These are phyloP conservation scores for Pterocles orientalis DNA, from an alignment of 2,113 vertebrate species.

Conservation along the genomic window DNA sequence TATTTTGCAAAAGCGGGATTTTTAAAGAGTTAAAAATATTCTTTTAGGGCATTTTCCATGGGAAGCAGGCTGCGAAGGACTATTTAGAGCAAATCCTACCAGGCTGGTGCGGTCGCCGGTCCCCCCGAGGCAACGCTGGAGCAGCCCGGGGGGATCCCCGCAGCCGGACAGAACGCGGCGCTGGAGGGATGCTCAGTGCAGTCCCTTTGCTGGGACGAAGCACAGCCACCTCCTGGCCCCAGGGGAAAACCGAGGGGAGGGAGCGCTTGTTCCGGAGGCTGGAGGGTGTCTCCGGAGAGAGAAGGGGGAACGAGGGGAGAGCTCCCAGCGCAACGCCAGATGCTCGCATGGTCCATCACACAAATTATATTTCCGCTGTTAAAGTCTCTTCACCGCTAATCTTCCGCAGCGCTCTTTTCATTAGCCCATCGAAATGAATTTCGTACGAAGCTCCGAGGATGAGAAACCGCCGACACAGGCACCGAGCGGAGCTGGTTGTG, in stretches of 20 bases:
- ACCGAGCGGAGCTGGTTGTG: neutral
- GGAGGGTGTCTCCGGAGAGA: neutral
- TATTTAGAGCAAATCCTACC: too few relatives aligned
- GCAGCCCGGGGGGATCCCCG: too few relatives aligned
- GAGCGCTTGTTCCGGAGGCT: neutral
- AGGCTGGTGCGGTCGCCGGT: too few relatives aligned
- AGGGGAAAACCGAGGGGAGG: neutral
- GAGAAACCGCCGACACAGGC: neutral
- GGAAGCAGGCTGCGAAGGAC: too few relatives aligned
- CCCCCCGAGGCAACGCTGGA: too few relatives aligned
- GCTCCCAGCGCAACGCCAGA: neutral
- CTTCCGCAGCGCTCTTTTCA: neutral
- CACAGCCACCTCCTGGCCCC: neutral
- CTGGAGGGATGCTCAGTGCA: too few relatives aligned
- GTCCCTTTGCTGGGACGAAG: too few relatives aligned
- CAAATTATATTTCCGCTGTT: neutral
- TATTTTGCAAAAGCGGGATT: too few relatives aligned
- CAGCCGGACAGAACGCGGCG: too few relatives aligned
- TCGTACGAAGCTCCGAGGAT: neutral
- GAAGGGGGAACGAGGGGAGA: neutral
- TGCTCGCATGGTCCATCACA: slow-evolving; percentile 21
- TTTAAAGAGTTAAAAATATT: too few relatives aligned
- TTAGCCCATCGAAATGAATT: neutral
- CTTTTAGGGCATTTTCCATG: too few relatives aligned
- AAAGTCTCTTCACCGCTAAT: neutral